These are phyloP conservation scores for Oxygymnocypris stewartii DNA, from an alignment of 2,113 vertebrate species.

Conservation along the genomic window DNA sequence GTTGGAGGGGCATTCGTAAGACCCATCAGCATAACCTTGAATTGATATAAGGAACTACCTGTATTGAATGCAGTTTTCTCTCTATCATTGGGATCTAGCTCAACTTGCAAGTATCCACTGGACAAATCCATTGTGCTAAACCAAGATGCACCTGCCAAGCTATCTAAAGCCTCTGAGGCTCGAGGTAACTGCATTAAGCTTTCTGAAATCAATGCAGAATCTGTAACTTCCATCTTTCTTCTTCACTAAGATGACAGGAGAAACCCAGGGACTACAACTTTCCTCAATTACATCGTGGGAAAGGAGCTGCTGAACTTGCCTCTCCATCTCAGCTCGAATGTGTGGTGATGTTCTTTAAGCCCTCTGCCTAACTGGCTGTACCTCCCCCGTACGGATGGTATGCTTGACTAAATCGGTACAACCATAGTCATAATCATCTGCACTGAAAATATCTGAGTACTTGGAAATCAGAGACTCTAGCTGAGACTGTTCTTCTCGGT, in stretches of 20 bases:
- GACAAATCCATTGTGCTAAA: conserved; percentile 51
- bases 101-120: conserved; percentile 47
- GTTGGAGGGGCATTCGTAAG: conserved; percentile 47
- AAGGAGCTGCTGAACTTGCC: conserved; percentile 42
- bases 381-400: conserved; percentile 18
- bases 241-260: conserved; percentile 43
- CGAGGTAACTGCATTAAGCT: conserved; percentile 44
- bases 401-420: conserved; percentile 28
- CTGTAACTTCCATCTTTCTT: conserved; percentile 48
- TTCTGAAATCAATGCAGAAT: conserved; percentile 1
- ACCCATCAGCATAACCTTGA: conserved; percentile 51
- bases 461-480: background rate
- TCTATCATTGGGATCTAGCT: conserved; percentile 30
- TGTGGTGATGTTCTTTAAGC: conserved; percentile 44
- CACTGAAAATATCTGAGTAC: background rate
- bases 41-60: conserved; percentile 41
- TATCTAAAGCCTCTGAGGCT: conserved; percentile 37
- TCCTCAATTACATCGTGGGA: conserved; percentile 45
- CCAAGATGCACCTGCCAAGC: conserved; percentile 45
- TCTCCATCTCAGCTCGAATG: conserved; percentile 38
- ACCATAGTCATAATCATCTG: conserved; percentile 1
- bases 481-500: background rate
- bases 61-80: conserved; percentile 47
- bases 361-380: conserved; percentile 21
- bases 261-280: conserved; percentile 45